phyloP scores from a whole-genome alignment of 2,113 vertebrate species.

The Phyllostomus discolor region DNA sequence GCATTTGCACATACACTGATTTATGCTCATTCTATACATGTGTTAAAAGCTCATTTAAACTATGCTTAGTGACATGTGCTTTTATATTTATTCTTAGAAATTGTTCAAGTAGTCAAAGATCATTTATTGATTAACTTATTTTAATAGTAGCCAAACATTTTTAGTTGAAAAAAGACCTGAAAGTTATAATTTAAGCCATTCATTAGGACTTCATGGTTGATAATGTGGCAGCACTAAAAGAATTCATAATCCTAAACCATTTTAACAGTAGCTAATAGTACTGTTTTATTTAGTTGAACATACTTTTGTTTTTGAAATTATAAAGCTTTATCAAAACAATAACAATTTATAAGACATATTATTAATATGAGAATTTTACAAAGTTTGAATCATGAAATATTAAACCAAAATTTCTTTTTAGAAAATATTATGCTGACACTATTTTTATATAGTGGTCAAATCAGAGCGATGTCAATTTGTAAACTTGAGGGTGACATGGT shows the following conservation, averaged over 20 bases:
- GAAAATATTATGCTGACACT: background rate
- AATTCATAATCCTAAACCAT: background rate
- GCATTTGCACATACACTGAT: background rate
- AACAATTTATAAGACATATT: background rate
- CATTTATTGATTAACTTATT: background rate
- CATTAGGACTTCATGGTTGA: background rate
- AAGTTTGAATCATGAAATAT: background rate
- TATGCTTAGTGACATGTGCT: background rate
- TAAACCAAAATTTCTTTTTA: background rate
- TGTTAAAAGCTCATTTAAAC: background rate
- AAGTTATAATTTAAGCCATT: background rate
- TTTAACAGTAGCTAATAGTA: background rate
- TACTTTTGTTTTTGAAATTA: background rate
- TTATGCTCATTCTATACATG: background rate
- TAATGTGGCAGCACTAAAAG: background rate
- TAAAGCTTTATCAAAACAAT: background rate
- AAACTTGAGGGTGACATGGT: background rate
- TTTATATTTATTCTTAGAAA: background rate
- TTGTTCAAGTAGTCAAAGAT: background rate
- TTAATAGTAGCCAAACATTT: background rate
- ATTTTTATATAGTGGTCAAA: background rate
- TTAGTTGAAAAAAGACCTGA: background rate
- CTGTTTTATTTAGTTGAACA: background rate
- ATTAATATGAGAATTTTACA: background rate
- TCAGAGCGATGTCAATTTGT: background rate